A percentile compares a stretch with the other conserved stretches of the same genome.
These are phyloP conservation scores for Sturnira hondurensis DNA, from an alignment of 2,113 vertebrate species.

Conservation along the genomic window DNA sequence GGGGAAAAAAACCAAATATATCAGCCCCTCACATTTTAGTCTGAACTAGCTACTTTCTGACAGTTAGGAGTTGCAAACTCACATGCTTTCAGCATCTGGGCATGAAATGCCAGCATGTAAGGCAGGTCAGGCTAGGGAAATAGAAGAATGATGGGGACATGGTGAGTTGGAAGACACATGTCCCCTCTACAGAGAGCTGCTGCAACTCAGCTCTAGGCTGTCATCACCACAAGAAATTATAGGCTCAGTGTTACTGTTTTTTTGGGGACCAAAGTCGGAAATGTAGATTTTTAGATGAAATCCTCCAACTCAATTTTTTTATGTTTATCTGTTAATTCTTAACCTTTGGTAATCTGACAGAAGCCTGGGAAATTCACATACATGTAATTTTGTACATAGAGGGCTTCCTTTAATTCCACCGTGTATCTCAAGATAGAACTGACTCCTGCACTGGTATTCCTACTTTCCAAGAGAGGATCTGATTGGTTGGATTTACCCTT, in stretches of 20 bases:
- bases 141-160: not conserved
- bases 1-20: not conserved
- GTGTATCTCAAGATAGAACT: not conserved
- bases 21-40: constrained; percentile 25
- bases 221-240: not conserved
- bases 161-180: not conserved
- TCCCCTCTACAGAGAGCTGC: not conserved
- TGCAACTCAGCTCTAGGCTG: not conserved
- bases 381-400: not conserved
- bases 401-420: not conserved
- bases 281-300: not conserved
- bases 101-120: not conserved
- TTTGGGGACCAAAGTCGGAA: not conserved
- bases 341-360: not conserved
- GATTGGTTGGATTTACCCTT: not conserved
- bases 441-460: not conserved
- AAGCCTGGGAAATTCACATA: not conserved
- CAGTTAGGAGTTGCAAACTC: not conserved
- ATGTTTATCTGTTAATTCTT: not conserved
- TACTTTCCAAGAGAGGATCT: not conserved
- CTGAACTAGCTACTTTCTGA: not conserved
- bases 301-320: not conserved
- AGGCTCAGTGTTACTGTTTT: not conserved
- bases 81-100: not conserved
- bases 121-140: not conserved